Evolutionary conservation across 2,888 invertebrate genomes (phyloP), one percentile per base, ranked within the genome.

Genomic region (Tortrix viridana): DNA sequence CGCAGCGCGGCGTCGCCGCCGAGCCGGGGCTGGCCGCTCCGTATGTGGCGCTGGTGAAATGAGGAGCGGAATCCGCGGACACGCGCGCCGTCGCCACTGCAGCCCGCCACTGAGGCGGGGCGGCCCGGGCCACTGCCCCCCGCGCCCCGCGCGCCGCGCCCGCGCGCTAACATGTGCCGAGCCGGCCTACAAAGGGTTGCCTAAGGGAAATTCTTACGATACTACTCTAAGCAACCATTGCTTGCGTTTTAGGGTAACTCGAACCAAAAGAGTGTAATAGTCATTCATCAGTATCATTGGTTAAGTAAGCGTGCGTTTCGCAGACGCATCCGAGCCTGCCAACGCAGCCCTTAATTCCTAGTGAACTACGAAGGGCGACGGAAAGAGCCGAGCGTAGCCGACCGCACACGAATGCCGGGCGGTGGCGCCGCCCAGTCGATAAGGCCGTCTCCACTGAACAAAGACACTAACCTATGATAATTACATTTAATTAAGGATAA

Each of bases 341-440:
- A 85, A 84, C 86, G 84, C 86, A 88, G 89, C 91, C 91, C 92
- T 92, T 88, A 88, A 89, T 86, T 88, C 85, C 79, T 84, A 88
- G 82, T 81, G 80, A 72, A 81, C 65, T 74, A 74, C 81, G 85
- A 84, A 74, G 65, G 72, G 56, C 62, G 66, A 67, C 84, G 85
- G 80, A 74, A 77, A 72, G 69, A 65, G 70, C 80, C 89, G 90
- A 87, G 71, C 66, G 63, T 48, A 59, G 64, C 74, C 91, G 91
- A 89, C 74, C 71, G 70, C 50, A 72, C 72, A 74, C 84, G 84
- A 85, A 73, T 66, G 72, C 74, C 81, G 80, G 80, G 81, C 85
- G 81, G 84, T 83, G 89, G 89, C 87, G 88, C 91, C 91, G 91
- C 92, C 92, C 89, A 92, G 92, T 92, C 92, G 92, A 92, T 92